Evolutionary conservation across 1,140 invertebrate species (phyloP), one percentile per base, ranked within the genome.

Genomic region (Tachypleus tridentatus): DNA sequence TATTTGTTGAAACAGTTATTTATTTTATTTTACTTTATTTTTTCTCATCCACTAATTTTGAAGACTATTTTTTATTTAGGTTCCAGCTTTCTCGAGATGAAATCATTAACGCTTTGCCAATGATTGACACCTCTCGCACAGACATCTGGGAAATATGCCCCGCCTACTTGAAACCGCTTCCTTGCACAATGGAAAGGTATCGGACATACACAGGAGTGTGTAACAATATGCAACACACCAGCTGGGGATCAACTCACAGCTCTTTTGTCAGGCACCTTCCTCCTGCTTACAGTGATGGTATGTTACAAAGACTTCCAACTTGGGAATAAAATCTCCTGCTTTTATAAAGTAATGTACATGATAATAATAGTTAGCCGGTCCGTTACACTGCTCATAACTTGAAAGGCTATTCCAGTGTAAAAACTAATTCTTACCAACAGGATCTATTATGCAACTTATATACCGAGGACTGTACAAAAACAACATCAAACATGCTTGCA

Each of bases 111-210:
- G 87, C 86, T 56, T 75, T 95, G 5, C 91, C 91, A 0, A 78
- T 90, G 51, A 89, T 95, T 68, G 91, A 95, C 73, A 93, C 90
- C 0, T 90, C 88, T 3, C 89, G 89, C 71, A 94, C 92, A 0
- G 61, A 68, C 8, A 78, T 92, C 4, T 89, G 94, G 68, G 88
- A 93, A 70, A 82, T 91, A 0, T 95, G 92, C 73, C 91, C 91
- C 5, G 86, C 88, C 1, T 90, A 88, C 74, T 82, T 93, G 68
- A 86, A 87, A 1, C 87, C 89, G 64, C 87, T 93, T 0, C 86
- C 91, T 73, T 94, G 91, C 72, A 67, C 60, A n/a, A 62, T 70
- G 7, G 59, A 67, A 59, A 61, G 94, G 72, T 97, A 94, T 76
- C 81, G 93, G 3, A 80, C 90, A 5, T 84, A 86, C 64, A 91